Percentiles rank a stretch among this genome's conserved stretches.
These are phyloP conservation scores for Elymnias hypermnestra DNA, from an alignment of 1,140 invertebrate species.

Conservation along the genomic window DNA sequence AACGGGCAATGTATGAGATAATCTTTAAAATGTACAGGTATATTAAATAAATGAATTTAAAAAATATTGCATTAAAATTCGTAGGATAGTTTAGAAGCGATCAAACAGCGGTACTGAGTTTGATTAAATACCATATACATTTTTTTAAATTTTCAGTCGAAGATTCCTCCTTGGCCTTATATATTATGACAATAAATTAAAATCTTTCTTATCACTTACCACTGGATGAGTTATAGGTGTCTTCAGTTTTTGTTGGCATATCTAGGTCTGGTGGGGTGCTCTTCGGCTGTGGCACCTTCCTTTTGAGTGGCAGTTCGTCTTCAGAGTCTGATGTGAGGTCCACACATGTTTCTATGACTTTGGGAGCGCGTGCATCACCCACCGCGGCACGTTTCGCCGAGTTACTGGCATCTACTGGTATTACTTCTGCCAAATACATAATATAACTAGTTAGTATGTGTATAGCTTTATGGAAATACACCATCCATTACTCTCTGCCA, in stretches of 20 bases:
- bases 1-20: too few species aligned
- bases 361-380: constrained; percentile 44
- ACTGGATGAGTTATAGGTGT: constrained; percentile 42
- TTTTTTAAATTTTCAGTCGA: too few species aligned
- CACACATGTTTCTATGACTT: constrained; percentile 51
- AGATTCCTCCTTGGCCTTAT: too few species aligned
- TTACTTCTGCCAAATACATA: constrained; percentile 62
- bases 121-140: too few species aligned
- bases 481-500: too few species aligned
- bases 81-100: too few species aligned
- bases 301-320: constrained; percentile 66
- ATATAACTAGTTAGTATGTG: too few species aligned
- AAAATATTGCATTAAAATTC: too few species aligned
- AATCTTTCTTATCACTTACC: constrained; percentile 34
- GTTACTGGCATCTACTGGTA: constrained; percentile 59
- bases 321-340: constrained; percentile 72
- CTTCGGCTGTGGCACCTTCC: constrained; percentile 56
- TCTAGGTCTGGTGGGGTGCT: constrained; percentile 34
- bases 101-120: too few species aligned
- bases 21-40: too few species aligned
- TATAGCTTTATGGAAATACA: too few species aligned
- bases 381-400: constrained; percentile 52
- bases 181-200: constrained; percentile 1
- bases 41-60: too few species aligned
- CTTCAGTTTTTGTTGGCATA: constrained; percentile 39